A percentile compares a stretch with the other conserved stretches of the same genome.
phyloP scores from a whole-genome alignment of 2,113 vertebrate species.

The Nerophis ophidion region DNA sequence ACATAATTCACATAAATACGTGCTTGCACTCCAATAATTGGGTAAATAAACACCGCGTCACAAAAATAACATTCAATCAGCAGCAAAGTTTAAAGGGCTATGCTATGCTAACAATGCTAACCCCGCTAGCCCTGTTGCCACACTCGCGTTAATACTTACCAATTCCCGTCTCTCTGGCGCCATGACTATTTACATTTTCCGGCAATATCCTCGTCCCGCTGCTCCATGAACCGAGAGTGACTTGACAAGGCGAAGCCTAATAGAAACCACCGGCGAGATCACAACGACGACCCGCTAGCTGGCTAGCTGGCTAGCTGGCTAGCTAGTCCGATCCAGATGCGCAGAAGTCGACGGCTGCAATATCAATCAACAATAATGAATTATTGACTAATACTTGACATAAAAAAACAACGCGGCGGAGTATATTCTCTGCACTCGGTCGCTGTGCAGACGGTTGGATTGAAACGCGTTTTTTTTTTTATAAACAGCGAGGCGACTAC shows the following conservation, averaged over 20 bases:
- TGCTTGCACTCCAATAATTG: no score
- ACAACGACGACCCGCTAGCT: constrained; percentile 12
- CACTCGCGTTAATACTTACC: constrained; percentile 35
- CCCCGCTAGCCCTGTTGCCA: constrained; percentile 5
- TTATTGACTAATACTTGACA: neutral
- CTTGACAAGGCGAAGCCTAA: neutral
- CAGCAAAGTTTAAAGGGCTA: constrained; percentile 34
- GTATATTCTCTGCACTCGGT: rapidly evolving
- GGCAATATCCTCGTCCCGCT: neutral
- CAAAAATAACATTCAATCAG: neutral
- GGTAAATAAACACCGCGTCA: neutral
- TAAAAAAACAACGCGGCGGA: neutral
- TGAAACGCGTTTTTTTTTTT: no score
- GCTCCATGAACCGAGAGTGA: no score
- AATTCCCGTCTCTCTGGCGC: constrained; percentile 55
- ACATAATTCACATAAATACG: neutral
- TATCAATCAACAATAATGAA: neutral
- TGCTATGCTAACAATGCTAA: constrained; percentile 28
- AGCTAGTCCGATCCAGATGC: constrained; percentile 64
- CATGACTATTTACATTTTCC: constrained; percentile 59
- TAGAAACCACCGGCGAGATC: neutral
- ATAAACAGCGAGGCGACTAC: neutral
- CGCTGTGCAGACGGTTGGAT: no score
- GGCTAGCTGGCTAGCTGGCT: constrained; percentile 29
- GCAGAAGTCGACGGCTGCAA: constrained; percentile 31